Evolutionary conservation across 1,140 invertebrate genomes (phyloP).

Genomic region (Chionoecetes opilio): DNA sequence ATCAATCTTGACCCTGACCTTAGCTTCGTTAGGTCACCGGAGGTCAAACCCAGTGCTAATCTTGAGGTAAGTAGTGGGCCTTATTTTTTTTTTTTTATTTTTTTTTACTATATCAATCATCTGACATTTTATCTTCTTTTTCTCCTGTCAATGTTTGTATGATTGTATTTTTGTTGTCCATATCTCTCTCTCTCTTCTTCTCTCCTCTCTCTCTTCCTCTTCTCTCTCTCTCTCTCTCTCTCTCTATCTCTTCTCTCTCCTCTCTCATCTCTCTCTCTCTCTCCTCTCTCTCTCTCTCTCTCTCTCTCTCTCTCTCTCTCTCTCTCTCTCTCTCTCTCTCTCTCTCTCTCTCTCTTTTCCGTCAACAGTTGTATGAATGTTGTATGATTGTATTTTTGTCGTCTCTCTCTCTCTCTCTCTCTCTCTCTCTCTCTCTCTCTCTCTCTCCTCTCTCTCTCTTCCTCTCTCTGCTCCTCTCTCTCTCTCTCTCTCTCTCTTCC

Average conservation of each 20-base stretch:
- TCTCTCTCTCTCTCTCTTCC: background rate
- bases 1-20: slow-evolving; percentile 70
- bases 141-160: no score
- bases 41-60: slow-evolving; percentile 68
- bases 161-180: no score
- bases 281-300: background rate
- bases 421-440: background rate
- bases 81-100: background rate
- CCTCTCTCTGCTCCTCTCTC: background rate
- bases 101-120: no score
- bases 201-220: no score
- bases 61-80: slow-evolving; percentile 63
- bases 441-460: background rate
- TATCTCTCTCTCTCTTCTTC: no score
- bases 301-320: background rate
- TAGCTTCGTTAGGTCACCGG: slow-evolving; percentile 78
- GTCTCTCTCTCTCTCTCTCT: background rate
- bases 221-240: background rate
- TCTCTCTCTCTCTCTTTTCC: background rate
- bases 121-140: no score
- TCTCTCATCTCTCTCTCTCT: background rate
- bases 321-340: background rate
- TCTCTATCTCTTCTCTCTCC: background rate
- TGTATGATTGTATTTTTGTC: no score
- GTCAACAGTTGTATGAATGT: no score